Evolutionary conservation across 1,140 invertebrate genomes (phyloP).

Genomic region (Tribolium castaneum): DNA sequence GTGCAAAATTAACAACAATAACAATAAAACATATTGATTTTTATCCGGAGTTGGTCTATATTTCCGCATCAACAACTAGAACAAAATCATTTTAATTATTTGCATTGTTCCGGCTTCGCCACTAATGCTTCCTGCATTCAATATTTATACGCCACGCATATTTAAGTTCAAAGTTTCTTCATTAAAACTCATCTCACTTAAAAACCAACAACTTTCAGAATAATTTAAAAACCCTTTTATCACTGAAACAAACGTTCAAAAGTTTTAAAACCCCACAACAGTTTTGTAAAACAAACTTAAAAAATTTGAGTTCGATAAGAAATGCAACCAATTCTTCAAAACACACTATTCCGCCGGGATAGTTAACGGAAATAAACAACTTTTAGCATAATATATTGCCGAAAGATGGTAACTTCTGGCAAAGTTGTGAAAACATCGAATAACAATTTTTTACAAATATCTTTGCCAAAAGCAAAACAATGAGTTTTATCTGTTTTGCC

Average conservation of each 20-base stretch:
- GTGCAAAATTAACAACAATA: too few species aligned
- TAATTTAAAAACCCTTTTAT: not conserved
- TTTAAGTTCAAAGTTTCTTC: not conserved
- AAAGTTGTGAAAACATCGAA: constrained; percentile 17
- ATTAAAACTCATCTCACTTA: not conserved
- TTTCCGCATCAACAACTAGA: too few species aligned
- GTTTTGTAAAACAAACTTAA: not conserved
- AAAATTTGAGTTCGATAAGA: not conserved
- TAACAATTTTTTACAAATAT: constrained; percentile 25
- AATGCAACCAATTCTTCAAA: constrained; percentile 4
- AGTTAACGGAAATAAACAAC: constrained; percentile 28
- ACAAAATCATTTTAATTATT: not conserved
- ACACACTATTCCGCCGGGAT: not conserved
- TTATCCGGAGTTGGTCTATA: too few species aligned
- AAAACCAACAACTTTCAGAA: not conserved
- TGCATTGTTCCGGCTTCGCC: not conserved
- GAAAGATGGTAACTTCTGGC: not conserved
- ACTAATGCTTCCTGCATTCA: not conserved
- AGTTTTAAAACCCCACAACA: too few species aligned
- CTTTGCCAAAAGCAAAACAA: constrained; percentile 10
- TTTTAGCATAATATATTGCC: constrained; percentile 22
- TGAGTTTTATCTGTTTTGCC: not conserved
- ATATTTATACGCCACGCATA: not conserved
- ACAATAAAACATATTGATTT: too few species aligned
- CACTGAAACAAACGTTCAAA: not conserved